Evolutionary conservation across 2,888 invertebrate genomes (phyloP).

Genomic region (Fragum fragum): DNA sequence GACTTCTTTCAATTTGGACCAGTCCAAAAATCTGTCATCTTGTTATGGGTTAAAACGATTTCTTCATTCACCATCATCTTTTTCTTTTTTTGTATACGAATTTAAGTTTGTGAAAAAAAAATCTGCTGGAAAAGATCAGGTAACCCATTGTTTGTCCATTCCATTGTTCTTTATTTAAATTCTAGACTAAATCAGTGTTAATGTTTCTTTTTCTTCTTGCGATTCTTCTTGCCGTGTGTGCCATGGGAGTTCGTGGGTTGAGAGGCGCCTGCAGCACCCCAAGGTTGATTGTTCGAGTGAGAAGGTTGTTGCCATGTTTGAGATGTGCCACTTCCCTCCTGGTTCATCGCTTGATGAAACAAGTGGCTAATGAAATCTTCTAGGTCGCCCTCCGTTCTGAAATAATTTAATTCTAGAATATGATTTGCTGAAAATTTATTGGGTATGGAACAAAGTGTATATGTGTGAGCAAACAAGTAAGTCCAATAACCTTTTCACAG

Average conservation of each 20-base stretch:
- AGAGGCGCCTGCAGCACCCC: conserved; percentile 46
- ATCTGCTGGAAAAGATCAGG: no score
- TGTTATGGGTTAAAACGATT: no score
- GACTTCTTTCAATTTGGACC: no score
- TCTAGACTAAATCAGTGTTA: conserved; percentile 46
- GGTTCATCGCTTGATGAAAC: conserved; percentile 89
- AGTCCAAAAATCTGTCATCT: no score
- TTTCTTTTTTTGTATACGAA: no score
- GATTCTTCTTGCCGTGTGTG: conserved; percentile 73
- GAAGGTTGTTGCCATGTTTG: conserved; percentile 68
- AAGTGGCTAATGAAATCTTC: conserved; percentile 94
- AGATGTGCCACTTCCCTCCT: conserved; percentile 69
- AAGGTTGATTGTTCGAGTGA: conserved; percentile 58
- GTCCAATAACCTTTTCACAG: no score
- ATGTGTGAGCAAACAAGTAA: no score
- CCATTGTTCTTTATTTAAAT: conserved; percentile 21
- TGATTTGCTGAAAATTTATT: no score
- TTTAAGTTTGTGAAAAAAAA: no score
- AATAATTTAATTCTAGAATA: no score
- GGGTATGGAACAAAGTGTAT: no score
- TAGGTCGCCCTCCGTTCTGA: conserved; percentile 90
- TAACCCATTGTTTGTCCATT: no score
- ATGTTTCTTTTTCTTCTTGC: conserved; percentile 72
- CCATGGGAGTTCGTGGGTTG: conserved; percentile 48
- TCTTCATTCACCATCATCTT: neutral